Evolutionary conservation across 2,888 invertebrate species (phyloP).

Genomic region (Drosophila nr. perissopoda): DNA sequence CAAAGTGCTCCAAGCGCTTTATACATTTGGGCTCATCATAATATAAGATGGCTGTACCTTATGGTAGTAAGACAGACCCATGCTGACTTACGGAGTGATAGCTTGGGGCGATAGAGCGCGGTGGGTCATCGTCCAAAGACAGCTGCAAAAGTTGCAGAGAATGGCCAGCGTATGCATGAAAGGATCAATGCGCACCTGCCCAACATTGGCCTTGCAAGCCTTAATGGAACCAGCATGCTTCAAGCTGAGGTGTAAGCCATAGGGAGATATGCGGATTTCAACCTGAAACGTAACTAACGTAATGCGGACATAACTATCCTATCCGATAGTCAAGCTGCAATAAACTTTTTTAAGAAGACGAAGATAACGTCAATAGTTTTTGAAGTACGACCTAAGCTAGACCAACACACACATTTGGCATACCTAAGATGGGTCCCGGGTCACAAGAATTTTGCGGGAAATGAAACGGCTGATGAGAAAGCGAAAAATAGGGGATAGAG

Average conservation of each 20-base stretch:
- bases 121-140: too few species aligned
- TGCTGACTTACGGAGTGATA: too few species aligned
- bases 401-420: background rate
- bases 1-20: background rate
- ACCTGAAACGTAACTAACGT: background rate
- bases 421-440: background rate
- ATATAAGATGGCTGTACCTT: too few species aligned
- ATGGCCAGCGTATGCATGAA: too few species aligned
- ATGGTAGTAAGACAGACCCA: too few species aligned
- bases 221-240: background rate
- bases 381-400: too few species aligned
- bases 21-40: too few species aligned
- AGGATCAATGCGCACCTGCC: background rate
- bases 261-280: background rate
- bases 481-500: background rate
- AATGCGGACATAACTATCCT: background rate
- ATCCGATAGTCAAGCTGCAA: background rate
- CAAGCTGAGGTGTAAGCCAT: background rate
- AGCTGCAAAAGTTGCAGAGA: too few species aligned
- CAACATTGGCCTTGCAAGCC: background rate
- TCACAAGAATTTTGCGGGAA: background rate
- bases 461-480: too few species aligned
- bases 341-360: background rate
- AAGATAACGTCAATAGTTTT: background rate
- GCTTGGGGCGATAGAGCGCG: too few species aligned